Conservation (phyloP, 1,140 invertebrate genomes). For the Chrysopa pallens region DNA sequence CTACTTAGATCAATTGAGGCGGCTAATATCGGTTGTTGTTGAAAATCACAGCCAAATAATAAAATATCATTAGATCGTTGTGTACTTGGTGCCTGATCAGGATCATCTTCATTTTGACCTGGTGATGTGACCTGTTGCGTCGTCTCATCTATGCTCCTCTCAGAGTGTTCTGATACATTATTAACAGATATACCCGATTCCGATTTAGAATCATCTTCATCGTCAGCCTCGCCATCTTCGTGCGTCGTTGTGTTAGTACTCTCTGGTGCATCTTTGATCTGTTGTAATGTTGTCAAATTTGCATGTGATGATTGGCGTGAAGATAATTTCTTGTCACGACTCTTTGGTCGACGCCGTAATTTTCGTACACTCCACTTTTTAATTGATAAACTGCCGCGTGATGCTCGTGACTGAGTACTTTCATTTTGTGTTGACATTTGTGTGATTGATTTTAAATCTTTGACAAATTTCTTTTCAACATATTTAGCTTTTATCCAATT, state of each 20-base stretch:
- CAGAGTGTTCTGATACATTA: constrained; percentile 17
- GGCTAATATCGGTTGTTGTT: constrained; percentile 25
- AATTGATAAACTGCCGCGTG: constrained; percentile 20
- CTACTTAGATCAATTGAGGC: constrained; percentile 39
- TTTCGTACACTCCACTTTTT: constrained; percentile 49
- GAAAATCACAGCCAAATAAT: constrained; percentile 31
- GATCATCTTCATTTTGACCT: constrained; percentile 14
- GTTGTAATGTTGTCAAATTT: not conserved
- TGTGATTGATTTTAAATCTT: constrained; percentile 18
- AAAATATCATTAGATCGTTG: constrained; percentile 24
- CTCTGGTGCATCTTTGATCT: constrained; percentile 2
- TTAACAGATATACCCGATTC: constrained; percentile 4
- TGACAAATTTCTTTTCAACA: constrained; percentile 42
- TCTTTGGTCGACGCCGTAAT: constrained; percentile 31
- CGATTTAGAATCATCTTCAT: constrained; percentile 1
- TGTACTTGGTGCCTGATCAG: constrained; percentile 8
- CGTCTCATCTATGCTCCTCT: constrained; percentile 20
- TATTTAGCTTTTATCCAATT: constrained; percentile 65
- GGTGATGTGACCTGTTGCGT: constrained; percentile 22
- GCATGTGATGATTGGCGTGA: not conserved
- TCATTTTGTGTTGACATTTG: constrained; percentile 1
- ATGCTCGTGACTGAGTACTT: constrained; percentile 7
- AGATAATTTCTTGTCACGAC: constrained; percentile 15
- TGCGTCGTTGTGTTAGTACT: not conserved
- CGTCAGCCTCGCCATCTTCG: not conserved